Base-by-base conservation (phyloP, 2,888 invertebrate species). In the Melolontha melolontha region DNA sequence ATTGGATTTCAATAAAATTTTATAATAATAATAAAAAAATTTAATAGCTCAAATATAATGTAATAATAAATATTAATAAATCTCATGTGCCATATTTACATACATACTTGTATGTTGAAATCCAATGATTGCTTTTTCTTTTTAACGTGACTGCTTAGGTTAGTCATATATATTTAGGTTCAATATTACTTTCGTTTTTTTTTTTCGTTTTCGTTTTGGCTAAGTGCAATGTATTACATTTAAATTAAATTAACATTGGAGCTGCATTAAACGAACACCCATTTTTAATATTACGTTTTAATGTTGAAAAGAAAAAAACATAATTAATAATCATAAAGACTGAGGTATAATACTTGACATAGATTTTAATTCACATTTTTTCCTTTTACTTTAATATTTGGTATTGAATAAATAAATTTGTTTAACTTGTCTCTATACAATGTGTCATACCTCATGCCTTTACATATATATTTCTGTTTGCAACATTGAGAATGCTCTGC, bases 221-320 rank as follows among this genome's bases (percentile, higher is more conserved):
- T 82, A 82, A 82, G 83, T 83, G 83, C 83, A 83, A 83, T 83
- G 80, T 82, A 76, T 78, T 78, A 76, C 78, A 73, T 77, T 72
- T 75, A 72, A 74, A 71, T 34, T 73, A 71, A 71, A 74, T 72
- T 73, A 59, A 64, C 65, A 62, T 68, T 73, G 73, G 73, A 70
- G 73, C 71, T 55, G 64, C 64, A 64, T 71, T 64, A 52, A 68
- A 62, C 59, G 64, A 64, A 67, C 55, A 67, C 55, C 39, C 22
- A 5, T 52, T 64, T 51, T 62, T 59, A 68, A 55, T 68, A 69
- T 64, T 71, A 52, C 69, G 66, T 62, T 62, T 68, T 70, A 41
- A 59, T 59, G 59, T 65, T 66, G 54, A 68, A 50, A 42, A 27
- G 44, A 39, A 52, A 52, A 64, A 49, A 34, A 63, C 10, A 22